Evolutionary conservation across 1,140 invertebrate species (phyloP), one percentile per base, ranked within the genome.

Genomic region (Nautilus pompilius): DNA sequence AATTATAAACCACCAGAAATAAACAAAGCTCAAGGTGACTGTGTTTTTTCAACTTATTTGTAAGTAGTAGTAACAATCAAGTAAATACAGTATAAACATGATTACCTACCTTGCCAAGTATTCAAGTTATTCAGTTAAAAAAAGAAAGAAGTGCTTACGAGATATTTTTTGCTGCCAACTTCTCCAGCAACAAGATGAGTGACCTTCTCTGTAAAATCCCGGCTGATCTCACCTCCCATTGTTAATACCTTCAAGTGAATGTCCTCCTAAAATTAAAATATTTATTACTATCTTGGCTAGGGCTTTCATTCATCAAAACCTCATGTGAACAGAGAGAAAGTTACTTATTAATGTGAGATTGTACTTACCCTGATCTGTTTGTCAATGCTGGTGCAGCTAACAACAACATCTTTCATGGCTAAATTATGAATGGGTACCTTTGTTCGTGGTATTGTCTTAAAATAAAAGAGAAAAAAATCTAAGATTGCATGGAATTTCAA

Each of bases 161-260:
- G 60, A 64, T 84, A 84, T 62, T 84, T 84, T 45, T 80, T 78
- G 28, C 82, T 84, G n/a, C 82, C 82, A n/a, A 84, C 82, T 69
- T 80, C 76, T 5, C 80, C 88, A 13, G 92, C 89, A 4, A 96
- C 86, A 24, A 96, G 86, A 84, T 96, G 93, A 17, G 93, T 95
- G 3, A 90, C 88, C 63, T 87, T 86, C 58, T 86, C 85, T 32
- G 89, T 88, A 34, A 96, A 86, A 57, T 87, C 86, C 66, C 87
- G 87, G 15, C 85, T 88, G 69, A 89, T 92, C 15, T 88, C 83
- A 4, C 92, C 94, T 60, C 90, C 91, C 93, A 96, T 96, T 77
- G 88, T 89, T 70, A 90, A 84, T 0, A 95, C 87, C 72, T 88
- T 88, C 26, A 85, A 82, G 73, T 88, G 86, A 4, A 95, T 81